Conservation (phyloP, 2,888 invertebrate genomes). For the Oligia fasciuncula region DNA sequence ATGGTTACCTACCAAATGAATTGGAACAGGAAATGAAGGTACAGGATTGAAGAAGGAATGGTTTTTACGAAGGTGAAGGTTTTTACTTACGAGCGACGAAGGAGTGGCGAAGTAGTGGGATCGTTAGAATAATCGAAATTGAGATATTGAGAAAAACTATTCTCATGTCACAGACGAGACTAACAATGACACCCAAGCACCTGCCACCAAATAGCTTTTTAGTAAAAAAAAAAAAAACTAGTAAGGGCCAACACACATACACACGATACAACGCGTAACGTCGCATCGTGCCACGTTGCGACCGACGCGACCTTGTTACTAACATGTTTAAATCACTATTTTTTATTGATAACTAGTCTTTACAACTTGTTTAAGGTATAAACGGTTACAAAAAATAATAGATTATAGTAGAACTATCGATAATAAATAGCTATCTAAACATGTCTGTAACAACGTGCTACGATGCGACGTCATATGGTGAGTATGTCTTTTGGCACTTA, state of each 20-base stretch:
- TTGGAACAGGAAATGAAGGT: conserved; percentile 4
- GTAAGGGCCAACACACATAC: neutral
- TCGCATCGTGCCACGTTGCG: neutral
- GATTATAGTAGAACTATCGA: neutral
- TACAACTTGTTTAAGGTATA: neutral
- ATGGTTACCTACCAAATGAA: conserved; percentile 23
- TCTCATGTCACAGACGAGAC: neutral
- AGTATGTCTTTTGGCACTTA: too few relatives aligned
- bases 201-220: neutral
- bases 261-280: neutral
- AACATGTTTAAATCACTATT: neutral
- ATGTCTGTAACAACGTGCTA: neutral
- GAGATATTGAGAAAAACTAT: neutral
- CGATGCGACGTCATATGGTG: neutral
- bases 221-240: neutral
- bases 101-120: conserved; percentile 21
- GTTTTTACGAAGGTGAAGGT: conserved; percentile 12
- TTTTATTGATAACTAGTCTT: neutral
- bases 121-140: conserved; percentile 12
- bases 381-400: neutral
- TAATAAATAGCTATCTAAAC: neutral
- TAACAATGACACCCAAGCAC: neutral
- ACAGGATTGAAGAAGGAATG: neutral
- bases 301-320: neutral
- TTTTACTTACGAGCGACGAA: conserved; percentile 36